Evolutionary conservation across 2,797 vertebrate genomes (phyloP).

Genomic region (Clarias laeviceps): DNA sequence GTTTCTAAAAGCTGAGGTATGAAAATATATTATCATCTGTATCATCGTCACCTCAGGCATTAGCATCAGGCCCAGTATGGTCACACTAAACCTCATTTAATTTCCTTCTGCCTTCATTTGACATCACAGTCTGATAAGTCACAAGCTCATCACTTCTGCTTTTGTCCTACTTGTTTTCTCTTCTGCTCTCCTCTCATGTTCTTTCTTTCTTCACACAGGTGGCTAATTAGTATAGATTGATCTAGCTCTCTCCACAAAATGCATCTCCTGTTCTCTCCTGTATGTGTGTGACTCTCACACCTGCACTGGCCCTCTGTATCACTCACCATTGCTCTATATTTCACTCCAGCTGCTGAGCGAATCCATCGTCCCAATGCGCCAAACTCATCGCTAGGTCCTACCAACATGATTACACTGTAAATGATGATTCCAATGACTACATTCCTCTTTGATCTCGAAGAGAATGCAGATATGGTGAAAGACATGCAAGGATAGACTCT

Average conservation of each 20-base stretch:
- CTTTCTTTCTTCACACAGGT: constrained; percentile 27
- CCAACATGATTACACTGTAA: constrained; percentile 37
- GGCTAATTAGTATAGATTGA: constrained; percentile 48
- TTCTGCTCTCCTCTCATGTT: constrained; percentile 20
- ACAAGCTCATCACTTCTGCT: constrained; percentile 25
- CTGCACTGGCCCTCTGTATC: constrained; percentile 47
- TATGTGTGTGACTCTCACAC: constrained; percentile 51
- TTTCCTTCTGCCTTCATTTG: constrained; percentile 25
- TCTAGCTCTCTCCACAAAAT: constrained; percentile 22
- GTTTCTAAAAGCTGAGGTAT: neutral
- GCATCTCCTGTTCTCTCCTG: constrained; percentile 37
- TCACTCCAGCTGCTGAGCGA: constrained; percentile 41
- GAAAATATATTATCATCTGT: neutral
- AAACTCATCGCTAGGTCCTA: constrained; percentile 42
- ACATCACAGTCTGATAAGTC: constrained; percentile 45
- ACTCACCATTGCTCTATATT: constrained; percentile 55
- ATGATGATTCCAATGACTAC: constrained; percentile 39
- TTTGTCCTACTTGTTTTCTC: constrained; percentile 12
- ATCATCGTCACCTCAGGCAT: neutral
- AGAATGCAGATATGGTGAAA: constrained; percentile 41
- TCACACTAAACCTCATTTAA: neutral
- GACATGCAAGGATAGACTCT: constrained; percentile 10
- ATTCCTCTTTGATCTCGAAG: constrained; percentile 49
- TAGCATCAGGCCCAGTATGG: neutral
- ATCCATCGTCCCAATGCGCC: constrained; percentile 26